Evolutionary conservation across 2,888 invertebrate genomes (phyloP).

Genomic region (Nectonema munidae): DNA sequence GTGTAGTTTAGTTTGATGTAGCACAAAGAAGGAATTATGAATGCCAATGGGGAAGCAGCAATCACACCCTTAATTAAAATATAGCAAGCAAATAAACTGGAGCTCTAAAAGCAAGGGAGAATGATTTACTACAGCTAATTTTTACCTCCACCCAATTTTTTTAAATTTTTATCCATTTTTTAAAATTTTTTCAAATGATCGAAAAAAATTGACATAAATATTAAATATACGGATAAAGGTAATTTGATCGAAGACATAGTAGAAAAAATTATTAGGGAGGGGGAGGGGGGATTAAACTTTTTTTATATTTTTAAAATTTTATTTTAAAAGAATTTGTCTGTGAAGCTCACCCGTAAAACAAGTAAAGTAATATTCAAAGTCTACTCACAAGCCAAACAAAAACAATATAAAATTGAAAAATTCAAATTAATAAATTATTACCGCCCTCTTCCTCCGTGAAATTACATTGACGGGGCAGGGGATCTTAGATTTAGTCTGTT

Average conservation of each 20-base stretch:
- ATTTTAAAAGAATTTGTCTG: no score
- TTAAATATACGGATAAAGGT: not conserved
- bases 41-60: conserved; percentile 47
- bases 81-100: not conserved
- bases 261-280: no score
- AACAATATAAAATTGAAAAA: no score
- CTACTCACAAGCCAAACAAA: no score
- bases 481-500: not conserved
- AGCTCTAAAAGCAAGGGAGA: not conserved
- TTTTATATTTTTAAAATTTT: no score
- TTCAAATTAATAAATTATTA: no score
- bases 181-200: conserved; percentile 1
- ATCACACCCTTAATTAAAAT: conserved; percentile 33
- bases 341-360: no score
- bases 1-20: conserved; percentile 41
- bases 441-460: not conserved
- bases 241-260: no score
- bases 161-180: conserved; percentile 7
- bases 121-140: not conserved
- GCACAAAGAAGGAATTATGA: conserved; percentile 42
- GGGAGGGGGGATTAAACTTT: no score
- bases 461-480: not conserved
- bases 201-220: conserved; percentile 8
- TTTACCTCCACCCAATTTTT: conserved; percentile 2
- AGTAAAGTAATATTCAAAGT: no score